Conservation (phyloP, 2,888 invertebrate species). For the Atherix ibis region DNA sequence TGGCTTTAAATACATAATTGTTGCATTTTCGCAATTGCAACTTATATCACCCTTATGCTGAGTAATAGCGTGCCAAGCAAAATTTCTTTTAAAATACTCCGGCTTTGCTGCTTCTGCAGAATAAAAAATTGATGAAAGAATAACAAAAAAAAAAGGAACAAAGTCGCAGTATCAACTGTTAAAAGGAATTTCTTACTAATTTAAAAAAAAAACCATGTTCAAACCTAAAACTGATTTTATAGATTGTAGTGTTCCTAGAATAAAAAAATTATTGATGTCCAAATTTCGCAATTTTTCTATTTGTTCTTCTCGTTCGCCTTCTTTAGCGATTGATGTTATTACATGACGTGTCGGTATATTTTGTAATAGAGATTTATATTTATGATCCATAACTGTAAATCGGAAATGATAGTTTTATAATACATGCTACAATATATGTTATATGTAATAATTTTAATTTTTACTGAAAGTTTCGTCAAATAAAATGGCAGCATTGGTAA, state of each 20-base stretch:
- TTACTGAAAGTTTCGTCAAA: constrained; percentile 75
- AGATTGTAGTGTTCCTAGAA: constrained; percentile 57
- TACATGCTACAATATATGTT: background rate
- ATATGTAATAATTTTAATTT: background rate
- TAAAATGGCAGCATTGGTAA: constrained; percentile 81
- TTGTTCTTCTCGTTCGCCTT: constrained; percentile 41
- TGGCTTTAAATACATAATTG: constrained; percentile 59
- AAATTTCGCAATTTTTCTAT: constrained; percentile 56
- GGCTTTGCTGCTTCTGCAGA: constrained; percentile 45
- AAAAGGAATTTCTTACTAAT: no score
- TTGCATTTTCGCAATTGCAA: constrained; percentile 62
- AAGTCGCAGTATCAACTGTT: background rate
- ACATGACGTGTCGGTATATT: constrained; percentile 84
- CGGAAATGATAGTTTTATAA: background rate
- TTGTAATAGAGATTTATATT: constrained; percentile 76
- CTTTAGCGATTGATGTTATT: constrained; percentile 50
- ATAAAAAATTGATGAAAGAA: background rate
- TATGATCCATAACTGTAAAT: constrained; percentile 72
- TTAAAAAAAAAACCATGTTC: background rate
- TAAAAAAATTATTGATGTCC: constrained; percentile 80
- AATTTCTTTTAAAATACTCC: constrained; percentile 66
- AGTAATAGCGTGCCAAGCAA: constrained; percentile 74
- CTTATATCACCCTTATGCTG: constrained; percentile 57
- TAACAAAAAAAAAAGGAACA: background rate
- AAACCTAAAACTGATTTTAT: constrained; percentile 49